Evolutionary conservation across 2,888 invertebrate genomes (phyloP).

Genomic region (Galerucella nymphaeae): DNA sequence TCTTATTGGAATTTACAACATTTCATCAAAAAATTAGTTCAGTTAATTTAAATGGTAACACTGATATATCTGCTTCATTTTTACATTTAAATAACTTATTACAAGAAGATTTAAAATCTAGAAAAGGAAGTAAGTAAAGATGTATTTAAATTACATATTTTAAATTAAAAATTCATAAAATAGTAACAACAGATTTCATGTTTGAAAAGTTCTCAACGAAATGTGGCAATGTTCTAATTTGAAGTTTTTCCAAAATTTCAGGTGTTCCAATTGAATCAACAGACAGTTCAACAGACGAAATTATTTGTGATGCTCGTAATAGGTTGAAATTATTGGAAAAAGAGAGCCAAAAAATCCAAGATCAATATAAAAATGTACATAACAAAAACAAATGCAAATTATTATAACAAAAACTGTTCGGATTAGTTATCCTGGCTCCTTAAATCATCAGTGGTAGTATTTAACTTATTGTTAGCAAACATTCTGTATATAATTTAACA

Average conservation of each 20-base stretch:
- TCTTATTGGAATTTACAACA: constrained; percentile 46
- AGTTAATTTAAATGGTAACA: constrained; percentile 38
- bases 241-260: constrained; percentile 18
- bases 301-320: constrained; percentile 68
- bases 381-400: constrained; percentile 21
- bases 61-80: constrained; percentile 18
- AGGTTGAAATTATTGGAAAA: constrained; percentile 69
- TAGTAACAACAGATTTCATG: background rate
- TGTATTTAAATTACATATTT: background rate
- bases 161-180: too few relatives aligned
- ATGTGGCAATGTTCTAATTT: too few relatives aligned
- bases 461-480: background rate
- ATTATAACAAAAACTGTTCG: background rate
- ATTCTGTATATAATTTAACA: background rate
- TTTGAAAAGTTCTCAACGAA: background rate
- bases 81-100: constrained; percentile 20
- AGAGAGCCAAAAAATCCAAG: constrained; percentile 71
- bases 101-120: constrained; percentile 13
- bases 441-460: background rate
- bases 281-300: constrained; percentile 62
- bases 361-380: constrained; percentile 61
- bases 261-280: constrained; percentile 18
- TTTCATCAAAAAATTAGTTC: constrained; percentile 50
- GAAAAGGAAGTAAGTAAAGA: constrained; percentile 23
- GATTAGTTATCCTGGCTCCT: background rate